Evolutionary conservation across 2,113 vertebrate genomes (phyloP), one percentile per base, ranked within the genome.

Genomic region (Psilopsiagon aurifrons): DNA sequence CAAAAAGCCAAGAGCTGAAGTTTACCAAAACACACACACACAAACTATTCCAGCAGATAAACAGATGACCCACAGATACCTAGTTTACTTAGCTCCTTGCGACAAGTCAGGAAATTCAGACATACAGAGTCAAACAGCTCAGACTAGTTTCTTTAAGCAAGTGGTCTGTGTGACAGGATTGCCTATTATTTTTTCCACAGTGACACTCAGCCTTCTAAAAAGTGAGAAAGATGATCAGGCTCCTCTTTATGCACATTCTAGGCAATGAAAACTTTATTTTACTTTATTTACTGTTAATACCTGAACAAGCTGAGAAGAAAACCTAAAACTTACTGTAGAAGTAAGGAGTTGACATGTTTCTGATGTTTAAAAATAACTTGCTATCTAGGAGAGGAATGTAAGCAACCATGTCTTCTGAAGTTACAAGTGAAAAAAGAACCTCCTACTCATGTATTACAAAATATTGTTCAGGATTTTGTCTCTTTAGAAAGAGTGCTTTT

Each of bases 201-300:
- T 46, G 8, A 88, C n/a, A 29, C 2, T 31, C n/a, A 28, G 9
- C 25, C 63, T 86, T n/a, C 9, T n/a, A 49, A 25, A 75, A 76
- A 2, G 4, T 49, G 10, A 44, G 79, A 54, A 39, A 77, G 10
- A 70, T 8, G 6, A 17, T 13, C 28, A 79, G 8, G 8, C 20
- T 74, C 11, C 31, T 73, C 35, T 64, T 69, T 28, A 37, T 9
- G 4, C 5, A 86, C 64, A 29, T 41, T 77, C 15, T 27, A 71
- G 14, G 28, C 0, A 0, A 68, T 18, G 1, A 63, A 79, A 82
- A 51, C 3, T 9, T 74, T 0, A 12, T 47, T 84, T 37, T 54
- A 80, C 35, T 37, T 37, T 37, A 37, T 92, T 63, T 75, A 64
- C 46, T 67, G 19, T 74, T 81, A 67, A 7, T 47, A 84, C 17